Evolutionary conservation across 2,888 invertebrate species (phyloP).

Genomic region (Acholoe squamosa): DNA sequence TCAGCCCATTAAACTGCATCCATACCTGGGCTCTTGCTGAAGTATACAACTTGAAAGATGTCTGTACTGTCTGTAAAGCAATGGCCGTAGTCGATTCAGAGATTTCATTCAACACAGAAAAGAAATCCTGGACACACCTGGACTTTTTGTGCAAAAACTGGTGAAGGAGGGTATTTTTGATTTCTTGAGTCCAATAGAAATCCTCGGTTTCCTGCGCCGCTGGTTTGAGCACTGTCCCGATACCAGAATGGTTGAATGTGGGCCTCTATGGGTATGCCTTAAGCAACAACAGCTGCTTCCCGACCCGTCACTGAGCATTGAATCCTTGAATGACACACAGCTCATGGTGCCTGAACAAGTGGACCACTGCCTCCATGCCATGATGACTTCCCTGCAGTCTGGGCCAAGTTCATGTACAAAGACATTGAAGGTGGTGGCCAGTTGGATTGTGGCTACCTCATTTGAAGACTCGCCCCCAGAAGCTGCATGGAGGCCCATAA

Average conservation of each 20-base stretch:
- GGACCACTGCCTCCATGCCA: background rate
- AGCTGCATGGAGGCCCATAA: background rate
- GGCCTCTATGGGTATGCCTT: background rate
- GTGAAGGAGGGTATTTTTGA: slow-evolving; percentile 24
- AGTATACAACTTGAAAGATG: slow-evolving; percentile 23
- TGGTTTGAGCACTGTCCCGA: slow-evolving; percentile 33
- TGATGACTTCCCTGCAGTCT: background rate
- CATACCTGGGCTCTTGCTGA: slow-evolving; percentile 40
- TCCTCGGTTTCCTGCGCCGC: background rate
- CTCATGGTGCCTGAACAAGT: background rate
- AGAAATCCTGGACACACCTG: slow-evolving; percentile 17
- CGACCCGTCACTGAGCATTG: background rate
- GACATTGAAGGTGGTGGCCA: slow-evolving; percentile 16
- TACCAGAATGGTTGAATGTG: background rate
- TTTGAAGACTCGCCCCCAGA: slow-evolving; percentile 38
- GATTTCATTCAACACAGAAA: slow-evolving; percentile 42
- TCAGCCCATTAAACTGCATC: slow-evolving; percentile 48
- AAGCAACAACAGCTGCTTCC: slow-evolving; percentile 21
- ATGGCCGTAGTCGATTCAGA: slow-evolving; percentile 30
- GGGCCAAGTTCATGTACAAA: background rate
- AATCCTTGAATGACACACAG: background rate
- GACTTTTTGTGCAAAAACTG: background rate
- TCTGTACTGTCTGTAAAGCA: background rate
- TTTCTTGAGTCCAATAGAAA: slow-evolving; percentile 37
- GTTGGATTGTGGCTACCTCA: slow-evolving; percentile 32